Percentiles rank a stretch among this genome's conserved stretches.
Evolutionary conservation across 2,797 vertebrate species (phyloP).

Genomic region (Diplodus puntazzo): DNA sequence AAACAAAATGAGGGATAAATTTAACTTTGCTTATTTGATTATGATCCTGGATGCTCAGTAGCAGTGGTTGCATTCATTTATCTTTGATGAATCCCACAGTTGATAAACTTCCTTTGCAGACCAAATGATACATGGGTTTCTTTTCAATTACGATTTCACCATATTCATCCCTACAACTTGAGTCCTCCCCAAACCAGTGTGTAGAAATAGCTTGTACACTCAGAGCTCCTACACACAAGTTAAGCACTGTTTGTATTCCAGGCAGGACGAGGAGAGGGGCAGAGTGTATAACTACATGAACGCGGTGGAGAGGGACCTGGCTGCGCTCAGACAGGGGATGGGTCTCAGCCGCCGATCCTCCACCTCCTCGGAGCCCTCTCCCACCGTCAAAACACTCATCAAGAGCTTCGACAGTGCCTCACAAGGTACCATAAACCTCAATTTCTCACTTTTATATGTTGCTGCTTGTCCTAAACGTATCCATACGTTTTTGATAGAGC

Average conservation of each 20-base stretch:
- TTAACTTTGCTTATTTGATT: slow-evolving; percentile 22
- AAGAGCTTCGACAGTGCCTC: slow-evolving; percentile 97
- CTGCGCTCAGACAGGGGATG: slow-evolving; percentile 95
- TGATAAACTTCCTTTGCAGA: not conserved
- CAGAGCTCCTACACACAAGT: not conserved
- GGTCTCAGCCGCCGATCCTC: slow-evolving; percentile 94
- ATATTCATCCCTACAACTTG: not conserved
- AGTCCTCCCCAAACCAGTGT: not conserved
- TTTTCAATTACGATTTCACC: not conserved
- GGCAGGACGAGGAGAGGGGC: slow-evolving; percentile 97
- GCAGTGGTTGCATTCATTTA: not conserved
- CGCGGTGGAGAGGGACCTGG: slow-evolving; percentile 94
- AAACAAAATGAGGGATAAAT: slow-evolving; percentile 12
- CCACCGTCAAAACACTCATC: slow-evolving; percentile 97
- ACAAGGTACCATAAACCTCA: slow-evolving; percentile 64
- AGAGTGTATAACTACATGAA: slow-evolving; percentile 99
- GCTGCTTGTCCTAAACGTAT: not conserved
- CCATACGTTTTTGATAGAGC: not conserved
- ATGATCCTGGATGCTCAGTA: not conserved
- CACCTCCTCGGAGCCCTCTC: slow-evolving; percentile 94
- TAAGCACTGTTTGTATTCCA: slow-evolving; percentile 59
- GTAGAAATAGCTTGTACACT: not conserved
- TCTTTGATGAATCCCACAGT: slow-evolving; percentile 8
- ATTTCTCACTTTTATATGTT: not conserved
- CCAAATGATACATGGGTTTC: not conserved